phyloP scores from a whole-genome alignment of 2,888 invertebrate genomes.

The Globia sparganii region DNA sequence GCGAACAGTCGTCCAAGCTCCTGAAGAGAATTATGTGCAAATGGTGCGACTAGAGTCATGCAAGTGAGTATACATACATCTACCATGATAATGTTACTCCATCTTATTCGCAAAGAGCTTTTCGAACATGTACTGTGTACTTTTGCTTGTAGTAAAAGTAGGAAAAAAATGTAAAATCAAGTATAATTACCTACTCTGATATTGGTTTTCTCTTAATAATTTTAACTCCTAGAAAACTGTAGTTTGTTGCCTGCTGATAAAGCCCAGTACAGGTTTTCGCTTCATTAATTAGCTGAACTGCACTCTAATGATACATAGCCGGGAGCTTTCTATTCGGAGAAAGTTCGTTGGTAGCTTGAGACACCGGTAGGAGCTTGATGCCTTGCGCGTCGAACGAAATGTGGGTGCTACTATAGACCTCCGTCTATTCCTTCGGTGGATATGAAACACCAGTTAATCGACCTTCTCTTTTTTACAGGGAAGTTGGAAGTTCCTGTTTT shows the following conservation, averaged over 20 bases:
- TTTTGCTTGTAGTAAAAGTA: background rate
- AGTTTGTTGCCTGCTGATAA: background rate
- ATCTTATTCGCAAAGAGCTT: background rate
- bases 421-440: background rate
- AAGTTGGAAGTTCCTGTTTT: constrained; percentile 75
- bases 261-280: background rate
- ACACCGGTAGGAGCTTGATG: background rate
- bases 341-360: background rate
- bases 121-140: background rate
- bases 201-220: background rate
- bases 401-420: background rate
- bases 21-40: constrained; percentile 80
- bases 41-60: constrained; percentile 82
- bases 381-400: background rate
- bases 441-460: background rate
- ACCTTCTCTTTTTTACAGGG: constrained; percentile 69
- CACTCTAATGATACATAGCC: background rate
- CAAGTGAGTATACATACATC: constrained; percentile 71
- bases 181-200: background rate
- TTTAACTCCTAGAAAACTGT: background rate
- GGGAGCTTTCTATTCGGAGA: constrained; percentile 31
- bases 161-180: background rate
- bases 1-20: constrained; percentile 82
- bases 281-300: background rate
- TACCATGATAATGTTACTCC: no score